Percentiles rank a stretch among this genome's conserved stretches.
phyloP scores from a whole-genome alignment of 2,113 vertebrate species.

The Bagarius yarrelli region DNA sequence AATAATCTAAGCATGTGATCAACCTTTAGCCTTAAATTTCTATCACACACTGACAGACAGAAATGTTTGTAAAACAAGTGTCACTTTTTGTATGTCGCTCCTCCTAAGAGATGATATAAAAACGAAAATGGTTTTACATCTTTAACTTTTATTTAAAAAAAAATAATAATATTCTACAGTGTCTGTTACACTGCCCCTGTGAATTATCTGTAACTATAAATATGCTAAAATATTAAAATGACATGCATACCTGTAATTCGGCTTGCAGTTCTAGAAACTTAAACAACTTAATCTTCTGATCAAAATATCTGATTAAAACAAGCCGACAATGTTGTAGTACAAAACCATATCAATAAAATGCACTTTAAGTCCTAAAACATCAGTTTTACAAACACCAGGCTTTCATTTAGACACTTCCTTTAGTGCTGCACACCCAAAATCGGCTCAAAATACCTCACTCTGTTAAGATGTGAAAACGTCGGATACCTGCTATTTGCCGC shows the following conservation, averaged over 20 bases:
- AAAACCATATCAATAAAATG: neutral
- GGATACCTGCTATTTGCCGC: neutral
- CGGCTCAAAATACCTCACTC: neutral
- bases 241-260: neutral
- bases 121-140: too few species aligned
- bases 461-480: neutral
- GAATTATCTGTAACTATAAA: neutral
- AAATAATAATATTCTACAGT: too few species aligned
- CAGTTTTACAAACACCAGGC: neutral
- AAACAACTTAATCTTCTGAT: neutral
- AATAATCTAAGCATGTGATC: neutral
- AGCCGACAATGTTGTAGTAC: neutral
- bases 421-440: neutral
- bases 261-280: neutral
- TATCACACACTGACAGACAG: neutral
- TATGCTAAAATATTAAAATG: neutral
- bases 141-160: too few species aligned
- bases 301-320: neutral
- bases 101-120: too few species aligned
- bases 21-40: neutral
- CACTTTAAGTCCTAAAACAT: neutral
- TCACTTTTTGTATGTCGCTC: too few species aligned
- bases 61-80: neutral
- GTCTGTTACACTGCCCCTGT: neutral
- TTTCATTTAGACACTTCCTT: neutral